These are phyloP conservation scores for Melolontha melolontha DNA, from an alignment of 2,888 invertebrate genomes.

Conservation along the genomic window DNA sequence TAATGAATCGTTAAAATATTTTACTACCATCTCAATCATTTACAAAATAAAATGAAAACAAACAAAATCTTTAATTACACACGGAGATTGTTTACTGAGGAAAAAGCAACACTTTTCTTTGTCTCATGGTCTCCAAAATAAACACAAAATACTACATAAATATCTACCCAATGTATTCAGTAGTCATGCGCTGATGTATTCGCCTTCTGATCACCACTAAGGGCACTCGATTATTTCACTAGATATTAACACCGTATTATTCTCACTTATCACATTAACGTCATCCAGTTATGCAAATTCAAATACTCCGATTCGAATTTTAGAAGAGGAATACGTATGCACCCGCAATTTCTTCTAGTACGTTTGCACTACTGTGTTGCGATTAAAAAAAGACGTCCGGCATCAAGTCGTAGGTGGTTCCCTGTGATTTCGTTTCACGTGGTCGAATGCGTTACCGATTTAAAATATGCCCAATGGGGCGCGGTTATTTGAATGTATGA, in stretches of 20 bases:
- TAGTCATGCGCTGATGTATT: conserved; percentile 12
- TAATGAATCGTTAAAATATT: too few relatives aligned
- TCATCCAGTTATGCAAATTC: not conserved
- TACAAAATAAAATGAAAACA: too few relatives aligned
- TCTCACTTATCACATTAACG: not conserved
- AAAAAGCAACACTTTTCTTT: too few relatives aligned
- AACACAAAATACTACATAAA: conserved; percentile 3
- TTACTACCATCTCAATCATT: too few relatives aligned
- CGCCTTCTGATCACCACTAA: conserved; percentile 4
- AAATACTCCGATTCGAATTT: too few relatives aligned
- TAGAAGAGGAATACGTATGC: too few relatives aligned
- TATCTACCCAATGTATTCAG: not conserved
- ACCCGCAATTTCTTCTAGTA: conserved; percentile 1
- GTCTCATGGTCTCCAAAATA: not conserved
- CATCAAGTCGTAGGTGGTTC: not conserved
- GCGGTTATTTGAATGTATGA: conserved; percentile 18
- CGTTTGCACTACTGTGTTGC: not conserved
- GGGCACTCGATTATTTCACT: conserved; percentile 13
- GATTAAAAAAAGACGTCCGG: conserved; percentile 17
- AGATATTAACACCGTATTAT: conserved; percentile 1
- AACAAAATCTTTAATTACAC: too few relatives aligned
- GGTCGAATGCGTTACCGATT: conserved; percentile 25
- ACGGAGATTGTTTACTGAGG: too few relatives aligned
- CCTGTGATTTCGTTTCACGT: conserved; percentile 19
- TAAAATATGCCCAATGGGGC: conserved; percentile 16